These are phyloP conservation scores for Mamestra brassicae DNA, from an alignment of 2,888 invertebrate genomes.

Conservation along the genomic window DNA sequence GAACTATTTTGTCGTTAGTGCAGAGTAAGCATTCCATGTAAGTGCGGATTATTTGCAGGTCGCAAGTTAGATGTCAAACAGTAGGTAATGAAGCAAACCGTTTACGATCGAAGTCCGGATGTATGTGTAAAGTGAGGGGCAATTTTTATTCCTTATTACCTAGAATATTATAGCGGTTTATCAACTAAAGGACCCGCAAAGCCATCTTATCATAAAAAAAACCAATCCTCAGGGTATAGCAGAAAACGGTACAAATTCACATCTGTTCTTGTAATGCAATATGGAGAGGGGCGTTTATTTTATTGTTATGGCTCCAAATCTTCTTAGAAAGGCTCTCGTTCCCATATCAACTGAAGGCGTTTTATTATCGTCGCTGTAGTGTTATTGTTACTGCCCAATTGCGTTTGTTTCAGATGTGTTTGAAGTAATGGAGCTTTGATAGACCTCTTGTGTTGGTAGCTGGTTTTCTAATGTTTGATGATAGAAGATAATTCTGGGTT, in stretches of 20 bases:
- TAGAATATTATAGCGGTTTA: neutral
- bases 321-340: slow-evolving; percentile 55
- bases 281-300: slow-evolving; percentile 68
- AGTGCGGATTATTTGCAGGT: too few relatives aligned
- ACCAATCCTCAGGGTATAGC: slow-evolving; percentile 46
- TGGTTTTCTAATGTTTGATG: neutral
- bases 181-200: neutral
- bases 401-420: slow-evolving; percentile 33
- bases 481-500: too few relatives aligned
- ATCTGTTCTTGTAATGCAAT: slow-evolving; percentile 66
- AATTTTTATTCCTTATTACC: neutral
- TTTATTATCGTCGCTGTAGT: slow-evolving; percentile 44
- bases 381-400: slow-evolving; percentile 56
- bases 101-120: too few relatives aligned
- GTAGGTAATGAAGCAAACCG: too few relatives aligned
- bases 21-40: too few relatives aligned
- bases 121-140: too few relatives aligned
- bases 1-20: too few relatives aligned
- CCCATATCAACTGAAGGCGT: slow-evolving; percentile 41
- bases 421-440: slow-evolving; percentile 15
- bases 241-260: slow-evolving; percentile 65
- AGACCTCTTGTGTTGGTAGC: neutral
- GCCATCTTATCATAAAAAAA: slow-evolving; percentile 43
- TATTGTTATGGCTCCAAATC: slow-evolving; percentile 72
- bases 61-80: too few relatives aligned